Conservation (phyloP, 2,797 vertebrate genomes). For the Acanthurus tractus region DNA sequence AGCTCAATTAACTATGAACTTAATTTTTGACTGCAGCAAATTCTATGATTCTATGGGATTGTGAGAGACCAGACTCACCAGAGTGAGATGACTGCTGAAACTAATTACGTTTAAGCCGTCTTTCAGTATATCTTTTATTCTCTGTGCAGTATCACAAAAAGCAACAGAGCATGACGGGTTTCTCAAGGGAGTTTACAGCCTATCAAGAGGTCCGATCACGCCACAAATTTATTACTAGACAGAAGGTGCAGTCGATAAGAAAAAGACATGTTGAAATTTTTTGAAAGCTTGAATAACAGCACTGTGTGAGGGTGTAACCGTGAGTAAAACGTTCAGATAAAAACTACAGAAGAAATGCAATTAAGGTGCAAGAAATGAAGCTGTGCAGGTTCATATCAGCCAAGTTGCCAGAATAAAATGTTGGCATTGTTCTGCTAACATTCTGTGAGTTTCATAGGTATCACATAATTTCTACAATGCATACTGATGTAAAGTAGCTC, state of each 20-base stretch:
- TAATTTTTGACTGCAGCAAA: constrained; percentile 32
- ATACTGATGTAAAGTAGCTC: no score
- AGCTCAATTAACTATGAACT: constrained; percentile 35
- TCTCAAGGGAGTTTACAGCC: constrained; percentile 41
- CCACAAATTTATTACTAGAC: constrained; percentile 41
- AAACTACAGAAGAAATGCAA: no score
- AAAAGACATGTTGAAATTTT: constrained; percentile 13
- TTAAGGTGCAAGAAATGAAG: no score
- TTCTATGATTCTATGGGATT: constrained; percentile 8
- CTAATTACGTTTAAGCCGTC: constrained; percentile 15
- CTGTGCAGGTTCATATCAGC: no score
- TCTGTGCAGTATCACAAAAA: constrained; percentile 28
- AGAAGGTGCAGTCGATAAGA: constrained; percentile 40
- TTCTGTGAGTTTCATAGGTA: no score
- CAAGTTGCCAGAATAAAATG: no score
- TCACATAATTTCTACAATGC: no score
- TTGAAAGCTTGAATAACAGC: background rate
- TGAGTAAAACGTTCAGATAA: no score
- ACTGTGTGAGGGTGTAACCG: no score
- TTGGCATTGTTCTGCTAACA: no score
- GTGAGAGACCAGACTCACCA: constrained; percentile 11
- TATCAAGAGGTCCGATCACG: constrained; percentile 45
- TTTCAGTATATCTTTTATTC: constrained; percentile 19
- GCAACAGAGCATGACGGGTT: constrained; percentile 30
- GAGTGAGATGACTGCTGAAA: background rate